These are phyloP conservation scores for Delichon dasypus DNA, from an alignment of 2,797 vertebrate genomes.

Conservation along the genomic window DNA sequence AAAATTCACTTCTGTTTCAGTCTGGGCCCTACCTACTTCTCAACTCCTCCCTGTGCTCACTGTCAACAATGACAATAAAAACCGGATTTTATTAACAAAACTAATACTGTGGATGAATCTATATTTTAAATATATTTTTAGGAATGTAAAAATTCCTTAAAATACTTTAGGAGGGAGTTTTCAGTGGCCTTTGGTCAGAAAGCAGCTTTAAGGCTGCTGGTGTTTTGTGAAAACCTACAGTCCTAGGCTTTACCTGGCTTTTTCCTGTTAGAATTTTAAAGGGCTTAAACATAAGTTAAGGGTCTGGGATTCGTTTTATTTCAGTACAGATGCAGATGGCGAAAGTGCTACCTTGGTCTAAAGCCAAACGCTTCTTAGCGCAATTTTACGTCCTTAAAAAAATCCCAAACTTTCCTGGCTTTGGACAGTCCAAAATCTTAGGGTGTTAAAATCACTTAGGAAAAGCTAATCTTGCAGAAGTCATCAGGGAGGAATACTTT, in stretches of 20 bases:
- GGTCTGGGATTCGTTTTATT: background rate
- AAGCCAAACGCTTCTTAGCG: background rate
- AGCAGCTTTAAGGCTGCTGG: background rate
- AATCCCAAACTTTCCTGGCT: background rate
- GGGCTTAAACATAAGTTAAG: background rate
- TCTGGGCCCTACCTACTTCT: background rate
- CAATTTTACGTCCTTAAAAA: background rate
- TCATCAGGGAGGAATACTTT: background rate
- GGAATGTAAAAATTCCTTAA: background rate
- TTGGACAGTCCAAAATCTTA: background rate
- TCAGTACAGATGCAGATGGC: background rate
- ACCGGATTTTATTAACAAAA: background rate
- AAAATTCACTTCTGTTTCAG: background rate
- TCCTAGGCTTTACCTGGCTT: background rate
- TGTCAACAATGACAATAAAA: background rate
- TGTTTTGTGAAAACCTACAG: background rate
- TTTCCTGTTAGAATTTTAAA: background rate
- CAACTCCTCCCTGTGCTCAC: background rate
- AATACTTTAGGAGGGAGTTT: background rate
- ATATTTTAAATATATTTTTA: background rate
- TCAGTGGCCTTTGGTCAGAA: background rate
- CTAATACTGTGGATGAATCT: background rate
- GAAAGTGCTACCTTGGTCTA: background rate
- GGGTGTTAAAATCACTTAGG: background rate
- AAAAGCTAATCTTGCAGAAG: background rate